A percentile compares a stretch with the other conserved stretches of the same genome.
These are phyloP conservation scores for Amphilophus citrinellus DNA, from an alignment of 2,113 vertebrate species.

Conservation along the genomic window DNA sequence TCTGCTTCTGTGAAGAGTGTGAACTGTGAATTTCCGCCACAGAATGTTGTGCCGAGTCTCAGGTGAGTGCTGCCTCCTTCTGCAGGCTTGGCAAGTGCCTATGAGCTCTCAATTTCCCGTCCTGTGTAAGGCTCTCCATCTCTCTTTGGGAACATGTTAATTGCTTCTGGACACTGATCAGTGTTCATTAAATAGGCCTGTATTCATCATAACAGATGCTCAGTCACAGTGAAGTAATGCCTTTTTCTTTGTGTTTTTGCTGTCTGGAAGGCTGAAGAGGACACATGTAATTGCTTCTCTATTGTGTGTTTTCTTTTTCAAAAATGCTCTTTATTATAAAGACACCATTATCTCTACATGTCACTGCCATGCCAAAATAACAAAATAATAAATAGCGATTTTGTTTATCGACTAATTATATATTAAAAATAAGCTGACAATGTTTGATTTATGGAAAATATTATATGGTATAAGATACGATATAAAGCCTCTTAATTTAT, in stretches of 20 bases:
- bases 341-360: background rate
- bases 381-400: background rate
- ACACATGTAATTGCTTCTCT: slow-evolving; percentile 32
- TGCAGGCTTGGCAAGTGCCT: slow-evolving; percentile 53
- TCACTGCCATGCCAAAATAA: background rate
- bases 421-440: background rate
- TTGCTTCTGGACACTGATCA: slow-evolving; percentile 76
- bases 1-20: slow-evolving; percentile 34
- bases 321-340: background rate
- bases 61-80: slow-evolving; percentile 62
- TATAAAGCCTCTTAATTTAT: background rate
- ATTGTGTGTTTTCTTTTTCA: background rate
- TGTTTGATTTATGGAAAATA: background rate
- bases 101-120: slow-evolving; percentile 15
- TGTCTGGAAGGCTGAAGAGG: slow-evolving; percentile 3
- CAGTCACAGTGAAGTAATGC: slow-evolving; percentile 27
- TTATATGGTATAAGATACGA: background rate
- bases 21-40: slow-evolving; percentile 49
- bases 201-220: slow-evolving; percentile 66
- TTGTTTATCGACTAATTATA: background rate
- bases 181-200: slow-evolving; percentile 61
- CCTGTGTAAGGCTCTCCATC: slow-evolving; percentile 38
- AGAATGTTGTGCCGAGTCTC: slow-evolving; percentile 43
- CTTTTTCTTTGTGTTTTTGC: slow-evolving; percentile 15
- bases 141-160: slow-evolving; percentile 63